Base-by-base conservation (phyloP, 2,888 invertebrate species). In the Cataglyphis rosenhaueri region DNA sequence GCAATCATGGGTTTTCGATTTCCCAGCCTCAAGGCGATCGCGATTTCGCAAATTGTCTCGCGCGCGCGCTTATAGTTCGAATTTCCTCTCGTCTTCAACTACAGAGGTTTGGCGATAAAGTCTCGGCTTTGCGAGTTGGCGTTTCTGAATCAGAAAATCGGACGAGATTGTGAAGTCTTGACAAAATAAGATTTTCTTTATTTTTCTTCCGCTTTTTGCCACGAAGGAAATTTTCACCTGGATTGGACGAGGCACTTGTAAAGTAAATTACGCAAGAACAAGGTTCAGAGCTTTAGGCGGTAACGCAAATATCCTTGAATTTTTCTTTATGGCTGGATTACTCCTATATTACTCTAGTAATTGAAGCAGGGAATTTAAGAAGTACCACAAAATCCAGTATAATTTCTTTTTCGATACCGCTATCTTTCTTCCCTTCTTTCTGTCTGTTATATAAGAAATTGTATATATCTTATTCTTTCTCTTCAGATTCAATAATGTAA, bases 21-120 rank as follows among this genome's bases (percentile, higher is more conserved):
- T 86, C 81, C 81, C 74, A 83, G 70, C 78, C 78, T 84, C 66
- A 83, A 84, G 86, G 86, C 81, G 82, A 84, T 86, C 76, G 66
- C 76, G 88, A 89, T 90, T 91, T 90, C 91, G 66, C 78, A 74
- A 57, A 82, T 83, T 62, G 76, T 78, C 61, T 78, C 38, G 59
- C 48, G 55, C 55, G 9, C 52, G 21, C 59, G 29, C 29, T 29
- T 61, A 44, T 41, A n/a, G 44, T 65, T 71, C 65, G 65, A 81
- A 81, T 65, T 81, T 81, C 61, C 73, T 59, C 62, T 81, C 44
- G 83, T 65, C 52, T 59, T 35, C 32, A n/a, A 32, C 48, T 55
- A 48, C 55, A 57, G 57, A 71, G 64, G 21, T 66, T 41, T 66
- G 65, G 35, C 76, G 55, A 78, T 59, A 57, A 9, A 70, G 29